phyloP scores from a whole-genome alignment of 2,888 invertebrate genomes.

The Chrysolina oricalcia region DNA sequence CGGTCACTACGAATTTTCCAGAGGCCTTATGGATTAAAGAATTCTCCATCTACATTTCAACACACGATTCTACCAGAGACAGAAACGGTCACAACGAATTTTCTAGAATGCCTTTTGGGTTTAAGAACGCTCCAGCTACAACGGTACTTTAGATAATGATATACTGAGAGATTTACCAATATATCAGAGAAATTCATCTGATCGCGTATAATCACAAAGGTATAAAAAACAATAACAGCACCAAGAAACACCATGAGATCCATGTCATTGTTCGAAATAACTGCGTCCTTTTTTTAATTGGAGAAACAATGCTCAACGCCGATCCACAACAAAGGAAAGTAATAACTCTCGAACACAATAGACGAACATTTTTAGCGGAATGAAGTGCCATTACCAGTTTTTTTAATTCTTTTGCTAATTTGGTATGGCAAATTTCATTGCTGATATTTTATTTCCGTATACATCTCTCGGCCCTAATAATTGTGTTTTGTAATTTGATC shows the following conservation, averaged over 20 bases:
- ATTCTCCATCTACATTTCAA: too few relatives aligned
- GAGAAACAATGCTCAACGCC: conserved; percentile 35
- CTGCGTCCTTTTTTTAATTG: conserved; percentile 31
- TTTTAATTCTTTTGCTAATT: conserved; percentile 13
- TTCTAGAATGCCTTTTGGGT: too few relatives aligned
- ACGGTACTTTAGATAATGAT: too few relatives aligned
- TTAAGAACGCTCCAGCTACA: too few relatives aligned
- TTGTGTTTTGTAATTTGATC: conserved; percentile 17
- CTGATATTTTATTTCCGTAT: conserved; percentile 19
- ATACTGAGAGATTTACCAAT: too few relatives aligned
- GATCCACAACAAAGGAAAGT: conserved; percentile 41
- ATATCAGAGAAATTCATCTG: too few relatives aligned
- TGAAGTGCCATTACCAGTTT: conserved; percentile 19
- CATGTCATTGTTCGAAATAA: conserved; percentile 41
- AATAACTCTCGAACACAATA: conserved; percentile 46
- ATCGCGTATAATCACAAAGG: conserved; percentile 19
- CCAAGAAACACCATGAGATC: conserved; percentile 30
- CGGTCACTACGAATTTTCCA: too few relatives aligned
- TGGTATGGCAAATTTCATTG: conserved; percentile 4
- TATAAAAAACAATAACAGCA: conserved; percentile 21
- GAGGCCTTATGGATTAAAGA: too few relatives aligned
- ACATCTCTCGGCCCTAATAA: conserved; percentile 13
- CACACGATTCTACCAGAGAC: too few relatives aligned
- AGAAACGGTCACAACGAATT: too few relatives aligned
- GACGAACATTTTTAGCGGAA: conserved; percentile 32